Evolutionary conservation across 2,113 vertebrate species (phyloP).

Genomic region (Notiomystis cincta): DNA sequence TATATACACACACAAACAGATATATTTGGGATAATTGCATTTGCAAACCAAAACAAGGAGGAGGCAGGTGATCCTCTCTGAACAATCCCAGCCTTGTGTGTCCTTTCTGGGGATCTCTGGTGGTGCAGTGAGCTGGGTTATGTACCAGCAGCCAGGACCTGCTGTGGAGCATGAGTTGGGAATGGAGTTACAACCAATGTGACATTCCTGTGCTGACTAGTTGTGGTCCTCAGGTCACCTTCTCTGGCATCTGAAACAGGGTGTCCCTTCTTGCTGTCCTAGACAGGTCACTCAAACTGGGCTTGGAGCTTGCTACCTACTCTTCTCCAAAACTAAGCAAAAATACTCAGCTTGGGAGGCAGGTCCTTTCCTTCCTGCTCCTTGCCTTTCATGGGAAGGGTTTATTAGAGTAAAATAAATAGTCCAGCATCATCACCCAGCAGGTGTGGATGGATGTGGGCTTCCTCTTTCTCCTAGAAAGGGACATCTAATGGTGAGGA

Average conservation of each 20-base stretch:
- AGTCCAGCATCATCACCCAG: not conserved
- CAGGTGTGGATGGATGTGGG: not conserved
- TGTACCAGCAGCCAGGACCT: not conserved
- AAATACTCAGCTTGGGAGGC: not conserved
- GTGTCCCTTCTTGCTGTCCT: not conserved
- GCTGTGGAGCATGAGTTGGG: fast-evolving
- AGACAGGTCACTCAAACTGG: not conserved
- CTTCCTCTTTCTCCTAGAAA: not conserved
- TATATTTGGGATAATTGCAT: not conserved
- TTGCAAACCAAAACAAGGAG: not conserved
- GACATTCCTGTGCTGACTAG: fast-evolving
- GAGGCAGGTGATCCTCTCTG: not conserved
- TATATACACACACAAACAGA: not conserved
- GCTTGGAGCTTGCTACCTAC: not conserved
- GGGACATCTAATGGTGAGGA: not conserved
- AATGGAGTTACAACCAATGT: not conserved
- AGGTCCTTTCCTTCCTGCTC: not conserved
- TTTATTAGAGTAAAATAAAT: not conserved
- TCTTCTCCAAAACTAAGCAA: not conserved
- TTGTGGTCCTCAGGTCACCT: not conserved
- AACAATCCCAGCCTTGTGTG: not conserved
- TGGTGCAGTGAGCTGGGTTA: not conserved
- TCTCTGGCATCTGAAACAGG: not conserved
- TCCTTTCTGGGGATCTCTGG: not conserved
- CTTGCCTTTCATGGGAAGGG: not conserved